Evolutionary conservation across 2,888 invertebrate species (phyloP), one percentile per base, ranked within the genome.

Genomic region (Andricus curvator): DNA sequence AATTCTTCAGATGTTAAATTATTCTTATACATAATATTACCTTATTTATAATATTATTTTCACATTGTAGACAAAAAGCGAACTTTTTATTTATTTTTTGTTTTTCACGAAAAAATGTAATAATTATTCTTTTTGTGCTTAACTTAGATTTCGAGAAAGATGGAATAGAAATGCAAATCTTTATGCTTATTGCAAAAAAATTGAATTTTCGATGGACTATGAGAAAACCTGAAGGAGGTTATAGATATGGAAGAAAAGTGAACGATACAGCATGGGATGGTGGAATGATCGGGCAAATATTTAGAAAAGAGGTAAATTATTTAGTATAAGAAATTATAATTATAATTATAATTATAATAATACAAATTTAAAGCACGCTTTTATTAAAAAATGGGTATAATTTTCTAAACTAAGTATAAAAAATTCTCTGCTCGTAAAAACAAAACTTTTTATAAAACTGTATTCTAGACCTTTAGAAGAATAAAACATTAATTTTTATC

Each of bases 171-270:
- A 29, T 89, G 41, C 82, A 87, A 60, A 68, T 92, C 60, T 90
- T 92, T 79, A 25, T 88, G 70, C 70, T 90, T 17, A 85, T 92
- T 17, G 90, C 92, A 5, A 85, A 90, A 29, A 85, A 85, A 68
- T 74, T 92, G 41, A 92, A 92, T 84, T 92, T 92, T 41, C 89
- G 88, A 4, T 92, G 88, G 88, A 86, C 81, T 0, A 81, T 91
- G 51, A 86, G 87, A 65, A 86, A 86, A 62, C 88, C 91, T 4
- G 80, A 80, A 13, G 85, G 88, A 41, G 37, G 37, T 20, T 83
- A 87, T 48, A 86, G 91, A 65, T 90, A 88, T 41, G 91, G 91
- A 1, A 82, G 86, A 64, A 83, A 79, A 64, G 29, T 86, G n/a
- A 89, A 89, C 51, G 85, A 81, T 13, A 87, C 87, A 0, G 22